Percentiles rank a stretch among this genome's conserved stretches.
Conservation (phyloP, 2,113 vertebrate genomes). For the Podilymbus podiceps region DNA sequence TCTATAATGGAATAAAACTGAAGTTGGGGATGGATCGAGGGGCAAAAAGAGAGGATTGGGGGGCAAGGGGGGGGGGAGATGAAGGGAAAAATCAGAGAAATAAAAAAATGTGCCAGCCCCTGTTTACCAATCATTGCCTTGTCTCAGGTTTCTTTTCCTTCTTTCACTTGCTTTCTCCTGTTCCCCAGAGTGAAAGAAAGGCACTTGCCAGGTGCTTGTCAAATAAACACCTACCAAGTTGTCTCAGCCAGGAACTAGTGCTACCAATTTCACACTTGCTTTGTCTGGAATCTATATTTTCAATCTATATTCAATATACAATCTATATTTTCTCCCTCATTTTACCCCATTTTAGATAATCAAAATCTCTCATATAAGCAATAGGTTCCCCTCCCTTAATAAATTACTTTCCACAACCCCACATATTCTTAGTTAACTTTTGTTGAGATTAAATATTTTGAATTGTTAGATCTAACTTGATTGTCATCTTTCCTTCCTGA, state of each 20-base stretch:
- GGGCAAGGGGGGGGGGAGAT: accelerated
- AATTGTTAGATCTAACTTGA: neutral
- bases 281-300: neutral
- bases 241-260: neutral
- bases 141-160: neutral
- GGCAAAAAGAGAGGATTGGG: accelerated
- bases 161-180: neutral
- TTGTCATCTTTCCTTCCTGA: neutral
- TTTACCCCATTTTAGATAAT: neutral
- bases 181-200: neutral
- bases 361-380: neutral
- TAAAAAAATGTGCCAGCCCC: accelerated
- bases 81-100: neutral
- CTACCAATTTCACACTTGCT: neutral
- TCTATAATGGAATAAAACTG: neutral
- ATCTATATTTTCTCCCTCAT: accelerated
- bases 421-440: neutral
- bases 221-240: neutral
- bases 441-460: neutral
- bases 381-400: neutral
- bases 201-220: neutral
- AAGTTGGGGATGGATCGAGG: accelerated
- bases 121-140: neutral
- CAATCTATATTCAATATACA: accelerated
- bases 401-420: neutral